Evolutionary conservation across 2,113 vertebrate genomes (phyloP).

Genomic region (Ondatra zibethicus): DNA sequence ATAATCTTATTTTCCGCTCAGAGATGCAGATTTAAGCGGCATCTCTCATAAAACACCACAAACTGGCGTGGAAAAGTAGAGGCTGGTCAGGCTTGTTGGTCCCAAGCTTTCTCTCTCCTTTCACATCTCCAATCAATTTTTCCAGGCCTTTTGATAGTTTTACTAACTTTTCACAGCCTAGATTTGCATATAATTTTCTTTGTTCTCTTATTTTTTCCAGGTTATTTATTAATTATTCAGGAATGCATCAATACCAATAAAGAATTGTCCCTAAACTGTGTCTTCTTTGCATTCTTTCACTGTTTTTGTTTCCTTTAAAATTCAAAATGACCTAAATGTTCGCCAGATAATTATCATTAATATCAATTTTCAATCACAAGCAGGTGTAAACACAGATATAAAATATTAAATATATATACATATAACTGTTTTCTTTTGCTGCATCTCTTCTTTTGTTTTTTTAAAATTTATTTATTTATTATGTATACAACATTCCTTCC

Average conservation of each 20-base stretch:
- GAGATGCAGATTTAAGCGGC: background rate
- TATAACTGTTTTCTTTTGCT: background rate
- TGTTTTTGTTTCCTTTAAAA: background rate
- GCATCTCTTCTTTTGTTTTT: background rate
- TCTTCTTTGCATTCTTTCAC: background rate
- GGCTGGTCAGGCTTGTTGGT: background rate
- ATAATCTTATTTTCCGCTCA: background rate
- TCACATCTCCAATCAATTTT: background rate
- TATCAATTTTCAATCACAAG: background rate
- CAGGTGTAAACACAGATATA: background rate
- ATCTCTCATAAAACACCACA: background rate
- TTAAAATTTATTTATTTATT: too few species aligned
- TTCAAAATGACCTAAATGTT: background rate
- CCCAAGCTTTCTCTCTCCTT: background rate
- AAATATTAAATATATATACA: background rate
- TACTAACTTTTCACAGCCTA: background rate
- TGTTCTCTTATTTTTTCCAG: background rate
- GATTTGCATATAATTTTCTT: background rate
- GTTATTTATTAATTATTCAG: background rate
- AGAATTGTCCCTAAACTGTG: background rate
- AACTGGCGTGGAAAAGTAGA: background rate
- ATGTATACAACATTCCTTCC: too few species aligned
- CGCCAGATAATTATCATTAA: background rate
- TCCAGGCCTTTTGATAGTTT: background rate
- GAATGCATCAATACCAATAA: background rate